Percentiles rank a stretch among this genome's conserved stretches.
Evolutionary conservation across 2,797 vertebrate genomes (phyloP).

Genomic region (Prionace glauca): DNA sequence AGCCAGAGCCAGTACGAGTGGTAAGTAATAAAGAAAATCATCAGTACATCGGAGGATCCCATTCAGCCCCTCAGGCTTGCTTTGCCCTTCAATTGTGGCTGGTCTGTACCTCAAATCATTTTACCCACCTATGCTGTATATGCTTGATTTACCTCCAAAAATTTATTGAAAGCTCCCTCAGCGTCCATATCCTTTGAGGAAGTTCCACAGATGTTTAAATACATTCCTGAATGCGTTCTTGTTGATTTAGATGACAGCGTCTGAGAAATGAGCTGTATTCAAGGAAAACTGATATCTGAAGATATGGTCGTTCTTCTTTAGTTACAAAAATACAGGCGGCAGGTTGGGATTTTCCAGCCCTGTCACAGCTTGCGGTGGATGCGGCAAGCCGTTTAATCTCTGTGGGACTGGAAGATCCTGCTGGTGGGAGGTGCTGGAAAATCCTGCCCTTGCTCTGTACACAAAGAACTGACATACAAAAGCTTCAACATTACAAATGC

Average conservation of each 20-base stretch:
- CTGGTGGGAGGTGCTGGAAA: too few species aligned
- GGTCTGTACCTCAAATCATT: neutral
- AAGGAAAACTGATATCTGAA: neutral
- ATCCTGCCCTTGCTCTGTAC: too few species aligned
- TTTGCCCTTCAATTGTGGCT: neutral
- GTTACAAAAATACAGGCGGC: neutral
- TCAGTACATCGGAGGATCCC: neutral
- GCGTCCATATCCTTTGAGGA: neutral
- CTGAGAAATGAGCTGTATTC: neutral
- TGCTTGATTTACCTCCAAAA: neutral
- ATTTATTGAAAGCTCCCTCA: neutral
- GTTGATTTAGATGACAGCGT: neutral
- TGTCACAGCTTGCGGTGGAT: too few species aligned
- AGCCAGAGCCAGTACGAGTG: neutral
- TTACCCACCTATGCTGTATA: neutral
- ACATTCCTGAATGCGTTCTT: neutral
- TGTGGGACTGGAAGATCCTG: too few species aligned
- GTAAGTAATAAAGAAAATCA: neutral
- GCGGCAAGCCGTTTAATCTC: too few species aligned
- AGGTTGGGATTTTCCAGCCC: too few species aligned
- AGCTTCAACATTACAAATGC: neutral
- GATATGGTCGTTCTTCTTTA: neutral
- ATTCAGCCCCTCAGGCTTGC: neutral
- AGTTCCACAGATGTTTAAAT: neutral
- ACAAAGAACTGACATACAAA: too few species aligned